phyloP scores from a whole-genome alignment of 2,797 vertebrate genomes.

The Netta rufina region DNA sequence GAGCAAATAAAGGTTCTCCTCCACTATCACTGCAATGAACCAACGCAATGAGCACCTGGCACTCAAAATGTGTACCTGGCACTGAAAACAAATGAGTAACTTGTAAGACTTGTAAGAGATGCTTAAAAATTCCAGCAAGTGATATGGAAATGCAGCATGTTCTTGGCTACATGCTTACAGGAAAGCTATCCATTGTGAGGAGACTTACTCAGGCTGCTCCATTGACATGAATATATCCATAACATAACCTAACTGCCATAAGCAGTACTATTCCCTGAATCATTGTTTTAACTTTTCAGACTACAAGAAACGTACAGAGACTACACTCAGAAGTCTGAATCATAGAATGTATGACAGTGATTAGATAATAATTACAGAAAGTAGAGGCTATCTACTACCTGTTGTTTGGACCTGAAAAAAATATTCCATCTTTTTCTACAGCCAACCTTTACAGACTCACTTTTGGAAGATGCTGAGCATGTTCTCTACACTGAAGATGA shows the following conservation, averaged over 20 bases:
- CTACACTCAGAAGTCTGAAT: background rate
- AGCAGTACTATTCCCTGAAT: background rate
- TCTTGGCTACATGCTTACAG: background rate
- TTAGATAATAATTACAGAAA: background rate
- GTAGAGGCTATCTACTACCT: background rate
- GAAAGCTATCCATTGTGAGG: background rate
- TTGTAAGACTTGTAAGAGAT: background rate
- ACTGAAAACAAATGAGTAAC: background rate
- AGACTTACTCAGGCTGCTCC: background rate
- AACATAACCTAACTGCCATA: background rate
- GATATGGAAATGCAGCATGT: rapidly evolving
- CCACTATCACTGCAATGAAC: background rate
- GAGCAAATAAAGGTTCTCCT: background rate
- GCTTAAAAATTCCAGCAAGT: background rate
- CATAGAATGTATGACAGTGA: background rate
- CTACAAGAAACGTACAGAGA: background rate
- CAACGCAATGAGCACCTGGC: background rate
- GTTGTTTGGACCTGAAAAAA: background rate
- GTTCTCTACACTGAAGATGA: background rate
- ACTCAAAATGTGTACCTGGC: no score
- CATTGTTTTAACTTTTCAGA: background rate
- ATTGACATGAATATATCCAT: background rate
- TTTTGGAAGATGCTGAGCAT: background rate
- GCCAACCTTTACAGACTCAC: background rate
- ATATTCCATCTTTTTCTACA: background rate